phyloP scores from a whole-genome alignment of 2,797 vertebrate species.

The Chelon auratus region DNA sequence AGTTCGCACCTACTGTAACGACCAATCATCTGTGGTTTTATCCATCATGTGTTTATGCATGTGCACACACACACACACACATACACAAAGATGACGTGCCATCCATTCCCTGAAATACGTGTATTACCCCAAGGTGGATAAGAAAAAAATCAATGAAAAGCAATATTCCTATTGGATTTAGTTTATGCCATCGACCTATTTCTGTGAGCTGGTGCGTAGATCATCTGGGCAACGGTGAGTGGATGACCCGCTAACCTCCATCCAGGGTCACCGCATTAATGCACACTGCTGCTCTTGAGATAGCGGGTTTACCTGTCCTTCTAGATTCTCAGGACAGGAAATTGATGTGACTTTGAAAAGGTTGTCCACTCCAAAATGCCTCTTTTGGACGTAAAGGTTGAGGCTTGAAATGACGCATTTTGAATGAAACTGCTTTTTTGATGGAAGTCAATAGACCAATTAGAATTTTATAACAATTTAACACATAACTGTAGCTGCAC shows the following conservation, averaged over 20 bases:
- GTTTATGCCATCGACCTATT: constrained; percentile 78
- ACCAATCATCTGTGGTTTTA: constrained; percentile 72
- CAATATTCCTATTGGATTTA: constrained; percentile 84
- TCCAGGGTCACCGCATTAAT: constrained; percentile 60
- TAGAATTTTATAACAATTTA: not conserved
- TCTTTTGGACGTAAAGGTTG: constrained; percentile 15
- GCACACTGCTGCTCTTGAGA: constrained; percentile 36
- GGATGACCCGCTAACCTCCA: constrained; percentile 72
- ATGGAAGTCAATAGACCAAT: too few species aligned
- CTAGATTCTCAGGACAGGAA: constrained; percentile 19
- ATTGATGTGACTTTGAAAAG: constrained; percentile 9
- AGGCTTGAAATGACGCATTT: not conserved
- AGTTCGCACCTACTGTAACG: constrained; percentile 66
- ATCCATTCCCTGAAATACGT: constrained; percentile 66
- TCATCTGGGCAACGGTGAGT: constrained; percentile 64
- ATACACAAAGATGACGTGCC: not conserved
- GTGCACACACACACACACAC: constrained; percentile 13
- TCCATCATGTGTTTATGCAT: constrained; percentile 71
- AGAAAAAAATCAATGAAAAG: constrained; percentile 81
- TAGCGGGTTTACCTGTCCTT: constrained; percentile 28
- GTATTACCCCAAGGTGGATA: constrained; percentile 74
- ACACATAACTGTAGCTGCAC: not conserved
- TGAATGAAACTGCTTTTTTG: not conserved
- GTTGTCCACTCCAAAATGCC: not conserved
- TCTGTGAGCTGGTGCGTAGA: constrained; percentile 61